phyloP scores from a whole-genome alignment of 2,113 vertebrate species.

The Panthera uncia region DNA sequence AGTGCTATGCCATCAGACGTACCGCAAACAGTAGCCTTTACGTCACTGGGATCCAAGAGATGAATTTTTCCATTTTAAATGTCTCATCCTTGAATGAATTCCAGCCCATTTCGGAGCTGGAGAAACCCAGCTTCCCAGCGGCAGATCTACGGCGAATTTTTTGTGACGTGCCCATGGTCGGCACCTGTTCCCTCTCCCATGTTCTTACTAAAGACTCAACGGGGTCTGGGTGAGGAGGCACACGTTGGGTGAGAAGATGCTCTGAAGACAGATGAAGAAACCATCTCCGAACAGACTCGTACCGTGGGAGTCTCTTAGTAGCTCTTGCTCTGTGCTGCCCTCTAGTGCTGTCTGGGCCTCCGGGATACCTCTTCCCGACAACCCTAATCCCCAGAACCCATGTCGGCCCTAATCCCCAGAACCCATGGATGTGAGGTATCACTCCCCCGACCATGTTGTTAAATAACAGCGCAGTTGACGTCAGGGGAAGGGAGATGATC shows the following conservation, averaged over 20 bases:
- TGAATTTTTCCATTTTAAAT: not conserved
- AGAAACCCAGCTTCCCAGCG: not conserved
- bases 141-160: not conserved
- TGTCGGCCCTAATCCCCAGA: not conserved
- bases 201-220: not conserved
- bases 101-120: not conserved
- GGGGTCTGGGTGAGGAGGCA: not conserved
- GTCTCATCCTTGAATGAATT: not conserved
- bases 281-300: not conserved
- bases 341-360: not conserved
- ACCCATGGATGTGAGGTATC: not conserved
- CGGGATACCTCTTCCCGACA: not conserved
- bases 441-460: not conserved
- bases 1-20: not conserved
- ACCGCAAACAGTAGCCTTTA: not conserved
- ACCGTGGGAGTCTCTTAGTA: not conserved
- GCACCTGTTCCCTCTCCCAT: not conserved
- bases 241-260: not conserved
- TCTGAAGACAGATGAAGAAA: not conserved
- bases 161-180: not conserved
- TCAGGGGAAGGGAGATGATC: not conserved
- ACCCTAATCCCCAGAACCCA: not conserved
- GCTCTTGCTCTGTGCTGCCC: constrained; percentile 47
- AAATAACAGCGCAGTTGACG: not conserved
- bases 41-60: not conserved